phyloP scores from a whole-genome alignment of 2,797 vertebrate genomes.

The Liasis olivaceus region DNA sequence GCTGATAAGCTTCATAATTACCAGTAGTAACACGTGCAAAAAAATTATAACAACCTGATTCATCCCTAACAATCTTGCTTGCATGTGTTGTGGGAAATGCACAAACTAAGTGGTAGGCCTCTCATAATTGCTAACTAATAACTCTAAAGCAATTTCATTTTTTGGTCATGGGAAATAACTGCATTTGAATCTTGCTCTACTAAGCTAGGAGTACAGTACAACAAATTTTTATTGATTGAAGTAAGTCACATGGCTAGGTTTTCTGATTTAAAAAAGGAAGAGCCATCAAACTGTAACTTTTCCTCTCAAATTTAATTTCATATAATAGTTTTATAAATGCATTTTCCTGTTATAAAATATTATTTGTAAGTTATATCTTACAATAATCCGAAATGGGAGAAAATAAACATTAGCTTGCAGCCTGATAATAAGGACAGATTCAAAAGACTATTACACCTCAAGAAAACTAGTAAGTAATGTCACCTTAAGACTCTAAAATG shows the following conservation, averaged over 20 bases:
- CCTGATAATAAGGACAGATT: neutral
- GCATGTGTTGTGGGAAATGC: neutral
- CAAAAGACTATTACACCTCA: neutral
- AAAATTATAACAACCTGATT: conserved; percentile 46
- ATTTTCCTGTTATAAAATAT: neutral
- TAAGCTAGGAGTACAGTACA: neutral
- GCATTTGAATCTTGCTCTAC: neutral
- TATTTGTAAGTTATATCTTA: neutral
- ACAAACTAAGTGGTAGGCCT: neutral
- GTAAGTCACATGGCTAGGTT: neutral
- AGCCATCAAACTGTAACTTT: neutral
- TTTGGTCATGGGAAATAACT: neutral
- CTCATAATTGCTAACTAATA: neutral
- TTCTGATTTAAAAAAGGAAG: neutral
- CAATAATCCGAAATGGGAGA: neutral
- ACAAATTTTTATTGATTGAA: neutral
- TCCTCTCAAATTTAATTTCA: neutral
- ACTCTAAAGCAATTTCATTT: neutral
- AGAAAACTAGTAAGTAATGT: neutral
- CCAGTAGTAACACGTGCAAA: neutral
- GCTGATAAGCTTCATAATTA: conserved; percentile 38
- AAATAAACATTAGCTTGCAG: neutral
- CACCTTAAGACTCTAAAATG: neutral
- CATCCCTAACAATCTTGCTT: conserved; percentile 11
- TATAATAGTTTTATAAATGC: neutral